A percentile compares a stretch with the other conserved stretches of the same genome.
Conservation (phyloP, 2,888 invertebrate genomes). For the Drosophila hamatofila region DNA sequence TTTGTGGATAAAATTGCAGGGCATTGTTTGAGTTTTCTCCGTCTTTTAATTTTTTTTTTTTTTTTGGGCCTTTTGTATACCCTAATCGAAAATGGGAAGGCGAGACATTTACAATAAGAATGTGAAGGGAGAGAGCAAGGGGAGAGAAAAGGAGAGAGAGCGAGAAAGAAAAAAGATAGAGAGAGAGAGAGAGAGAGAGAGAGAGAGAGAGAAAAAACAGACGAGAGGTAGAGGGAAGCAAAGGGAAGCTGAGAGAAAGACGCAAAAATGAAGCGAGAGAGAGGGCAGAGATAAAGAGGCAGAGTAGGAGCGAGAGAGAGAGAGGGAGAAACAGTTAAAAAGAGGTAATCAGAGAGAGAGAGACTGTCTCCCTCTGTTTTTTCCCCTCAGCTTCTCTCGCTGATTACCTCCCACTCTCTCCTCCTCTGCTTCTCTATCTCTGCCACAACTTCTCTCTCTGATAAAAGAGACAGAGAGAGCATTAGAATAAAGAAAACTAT, state of each 20-base stretch:
- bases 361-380: too few relatives aligned
- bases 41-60: conserved; percentile 29
- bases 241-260: background rate
- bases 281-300: background rate
- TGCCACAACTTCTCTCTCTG: too few relatives aligned
- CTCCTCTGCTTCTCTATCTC: too few relatives aligned
- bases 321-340: background rate
- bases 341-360: background rate
- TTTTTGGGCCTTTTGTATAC: conserved; percentile 52
- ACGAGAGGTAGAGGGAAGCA: background rate
- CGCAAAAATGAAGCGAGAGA: too few relatives aligned
- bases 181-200: background rate
- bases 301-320: background rate
- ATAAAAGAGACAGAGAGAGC: too few relatives aligned
- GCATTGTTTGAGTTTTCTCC: conserved; percentile 67
- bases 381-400: too few relatives aligned
- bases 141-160: too few relatives aligned
- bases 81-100: conserved; percentile 38
- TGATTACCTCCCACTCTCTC: too few relatives aligned
- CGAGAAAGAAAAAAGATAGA: background rate
- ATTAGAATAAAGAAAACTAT: too few relatives aligned
- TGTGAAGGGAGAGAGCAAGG: background rate
- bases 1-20: conserved; percentile 74
- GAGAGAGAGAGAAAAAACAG: background rate
- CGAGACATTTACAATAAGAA: conserved; percentile 24